These are phyloP conservation scores for Scaptodrosophila latifasciaeformis DNA, from an alignment of 2,888 invertebrate genomes.

Conservation along the genomic window DNA sequence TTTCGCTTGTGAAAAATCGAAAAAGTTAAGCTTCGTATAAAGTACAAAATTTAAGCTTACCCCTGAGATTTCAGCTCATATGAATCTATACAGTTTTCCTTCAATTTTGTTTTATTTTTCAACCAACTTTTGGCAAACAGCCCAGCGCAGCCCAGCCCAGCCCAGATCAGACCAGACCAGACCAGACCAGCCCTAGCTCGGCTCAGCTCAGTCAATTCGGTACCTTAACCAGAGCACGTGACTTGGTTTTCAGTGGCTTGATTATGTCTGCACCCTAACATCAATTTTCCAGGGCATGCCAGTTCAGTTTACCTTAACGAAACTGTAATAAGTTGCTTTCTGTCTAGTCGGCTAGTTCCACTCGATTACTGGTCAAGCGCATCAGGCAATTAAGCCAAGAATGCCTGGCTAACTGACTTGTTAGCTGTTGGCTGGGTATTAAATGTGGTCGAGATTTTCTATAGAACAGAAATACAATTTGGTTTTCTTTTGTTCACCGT, in stretches of 20 bases:
- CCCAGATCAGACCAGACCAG: slow-evolving; percentile 28
- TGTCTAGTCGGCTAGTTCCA: slow-evolving; percentile 1
- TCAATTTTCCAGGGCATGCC: slow-evolving; percentile 12
- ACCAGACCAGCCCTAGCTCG: slow-evolving; percentile 22
- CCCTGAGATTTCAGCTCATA: slow-evolving; percentile 30
- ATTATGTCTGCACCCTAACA: slow-evolving; percentile 39
- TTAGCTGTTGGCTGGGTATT: slow-evolving; percentile 18
- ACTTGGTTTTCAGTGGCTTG: slow-evolving; percentile 58
- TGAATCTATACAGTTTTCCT: too few relatives aligned
- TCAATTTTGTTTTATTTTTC: too few relatives aligned
- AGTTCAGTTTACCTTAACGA: slow-evolving; percentile 5
- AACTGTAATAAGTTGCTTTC: neutral
- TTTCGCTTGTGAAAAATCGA: slow-evolving; percentile 19
- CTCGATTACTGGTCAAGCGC: slow-evolving; percentile 11
- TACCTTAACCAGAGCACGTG: slow-evolving; percentile 52
- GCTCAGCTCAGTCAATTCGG: slow-evolving; percentile 27
- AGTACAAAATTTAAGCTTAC: slow-evolving; percentile 40
- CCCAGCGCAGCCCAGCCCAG: slow-evolving; percentile 31
- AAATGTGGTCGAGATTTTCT: slow-evolving; percentile 44
- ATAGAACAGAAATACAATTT: slow-evolving; percentile 25
- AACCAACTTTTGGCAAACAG: slow-evolving; percentile 29
- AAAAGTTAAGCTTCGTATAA: neutral
- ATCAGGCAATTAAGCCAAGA: slow-evolving; percentile 51
- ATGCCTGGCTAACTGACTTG: neutral
- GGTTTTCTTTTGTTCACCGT: slow-evolving; percentile 18